Base-by-base conservation (phyloP, 2,113 vertebrate genomes). In the Chloroceryle aenea region DNA sequence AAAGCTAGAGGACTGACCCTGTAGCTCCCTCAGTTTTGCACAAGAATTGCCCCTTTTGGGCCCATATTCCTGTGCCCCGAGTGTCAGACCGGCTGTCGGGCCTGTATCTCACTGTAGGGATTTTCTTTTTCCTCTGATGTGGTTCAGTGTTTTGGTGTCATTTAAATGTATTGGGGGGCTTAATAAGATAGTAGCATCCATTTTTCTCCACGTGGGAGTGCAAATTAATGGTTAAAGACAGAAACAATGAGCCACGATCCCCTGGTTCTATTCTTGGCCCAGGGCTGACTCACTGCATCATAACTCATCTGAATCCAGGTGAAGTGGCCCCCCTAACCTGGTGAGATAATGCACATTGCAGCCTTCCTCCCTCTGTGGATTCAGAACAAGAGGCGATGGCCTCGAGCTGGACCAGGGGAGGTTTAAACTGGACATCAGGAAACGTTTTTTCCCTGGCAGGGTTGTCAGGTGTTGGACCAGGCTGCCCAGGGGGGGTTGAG, bases 231-330 rank as follows among this genome's bases (percentile, higher is more conserved):
- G 92, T 94, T 95, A 91, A 93, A 82, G 58, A 61, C 58, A 76
- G 85, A 78, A 62, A 90, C 89, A 87, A 91, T 79, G 71, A 94
- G 71, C 85, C 66, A 87, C 25, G 6, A 83, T 91, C 91, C 77
- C 22, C 42, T 76, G 59, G n/a, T 91, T 91, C 94, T 97, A 82
- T 97, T 96, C 78, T 85, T 78, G 78, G 78, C 66, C 89, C 48
- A 78, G 85, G 82, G 78, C 93, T 96, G 95, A 97, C 92, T 97
- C 92, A 93, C 85, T 82, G 56, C 94, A 81, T 93, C 85, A 87
- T 82, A 91, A 82, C 78, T 87, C 8, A 61, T 95, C 94, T 75
- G 82, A 94, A 94, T 85, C 85, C 92, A 82, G 94, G 87, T 96
- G 82, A 82, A 93, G 82, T n/a, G 69, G 61, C 71, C 85, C 36